These are phyloP conservation scores for Zonitis immaculata DNA, from an alignment of 2,888 invertebrate species.

Conservation along the genomic window DNA sequence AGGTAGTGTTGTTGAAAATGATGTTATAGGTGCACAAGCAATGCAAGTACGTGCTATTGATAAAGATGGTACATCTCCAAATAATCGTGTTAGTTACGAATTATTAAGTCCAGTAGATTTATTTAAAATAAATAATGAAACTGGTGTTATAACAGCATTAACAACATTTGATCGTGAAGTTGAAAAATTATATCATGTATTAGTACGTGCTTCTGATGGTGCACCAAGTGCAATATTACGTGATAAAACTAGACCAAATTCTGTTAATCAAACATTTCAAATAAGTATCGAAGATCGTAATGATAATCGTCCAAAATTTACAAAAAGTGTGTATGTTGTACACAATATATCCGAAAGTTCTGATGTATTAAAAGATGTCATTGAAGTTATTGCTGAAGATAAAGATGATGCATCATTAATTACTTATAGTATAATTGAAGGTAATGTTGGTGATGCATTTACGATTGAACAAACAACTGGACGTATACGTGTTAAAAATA, in stretches of 20 bases:
- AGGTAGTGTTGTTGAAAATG: constrained; percentile 82
- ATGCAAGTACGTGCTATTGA: constrained; percentile 84
- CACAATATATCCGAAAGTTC: constrained; percentile 77
- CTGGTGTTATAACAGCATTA: constrained; percentile 82
- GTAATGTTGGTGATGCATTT: constrained; percentile 83
- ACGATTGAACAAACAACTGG: constrained; percentile 81
- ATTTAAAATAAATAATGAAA: constrained; percentile 79
- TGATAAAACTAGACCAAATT: constrained; percentile 64
- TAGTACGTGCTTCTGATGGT: constrained; percentile 79
- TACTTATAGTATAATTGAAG: constrained; percentile 80
- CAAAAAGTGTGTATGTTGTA: constrained; percentile 67
- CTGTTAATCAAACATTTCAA: constrained; percentile 73
- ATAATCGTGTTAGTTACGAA: constrained; percentile 78
- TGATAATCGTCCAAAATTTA: constrained; percentile 90
- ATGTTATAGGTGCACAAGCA: constrained; percentile 74
- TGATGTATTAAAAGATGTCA: constrained; percentile 75
- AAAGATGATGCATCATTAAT: constrained; percentile 85
- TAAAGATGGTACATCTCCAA: constrained; percentile 75
- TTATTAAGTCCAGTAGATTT: constrained; percentile 60
- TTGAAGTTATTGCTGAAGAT: constrained; percentile 84
- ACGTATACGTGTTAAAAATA: constrained; percentile 72
- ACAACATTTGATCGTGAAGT: constrained; percentile 82
- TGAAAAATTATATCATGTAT: constrained; percentile 80
- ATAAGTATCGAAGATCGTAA: constrained; percentile 95
- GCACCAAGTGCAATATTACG: constrained; percentile 71